Conservation (phyloP, 2,113 vertebrate genomes). For the Cynopterus brachyotis region DNA sequence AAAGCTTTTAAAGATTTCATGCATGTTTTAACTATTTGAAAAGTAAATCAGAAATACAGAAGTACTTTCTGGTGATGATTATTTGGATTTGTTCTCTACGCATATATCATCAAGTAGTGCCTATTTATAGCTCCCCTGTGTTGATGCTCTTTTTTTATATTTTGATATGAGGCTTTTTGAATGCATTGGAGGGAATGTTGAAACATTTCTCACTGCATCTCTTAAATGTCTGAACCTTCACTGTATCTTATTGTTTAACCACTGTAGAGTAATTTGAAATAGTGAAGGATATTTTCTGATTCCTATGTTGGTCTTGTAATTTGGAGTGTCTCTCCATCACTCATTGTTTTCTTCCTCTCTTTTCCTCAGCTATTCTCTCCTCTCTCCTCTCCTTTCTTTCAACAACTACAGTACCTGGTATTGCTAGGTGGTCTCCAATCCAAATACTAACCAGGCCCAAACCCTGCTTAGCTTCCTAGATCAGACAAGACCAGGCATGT, state of each 20-base stretch:
- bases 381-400: too few relatives aligned
- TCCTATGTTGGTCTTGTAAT: neutral
- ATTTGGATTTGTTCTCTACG: neutral
- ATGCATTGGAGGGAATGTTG: neutral
- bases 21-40: constrained; percentile 4
- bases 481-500: too few relatives aligned
- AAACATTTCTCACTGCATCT: neutral
- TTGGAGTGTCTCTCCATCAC: neutral
- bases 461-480: too few relatives aligned
- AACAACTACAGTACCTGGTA: too few relatives aligned
- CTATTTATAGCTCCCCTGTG: neutral
- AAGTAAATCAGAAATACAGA: neutral
- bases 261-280: neutral
- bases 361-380: too few relatives aligned
- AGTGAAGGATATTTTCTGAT: neutral
- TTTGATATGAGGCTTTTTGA: neutral
- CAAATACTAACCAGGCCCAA: too few relatives aligned
- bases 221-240: neutral
- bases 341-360: neutral
- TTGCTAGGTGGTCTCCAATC: too few relatives aligned
- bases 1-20: constrained; percentile 13
- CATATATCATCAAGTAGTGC: neutral
- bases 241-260: neutral
- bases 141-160: neutral
- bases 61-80: neutral